Conservation (phyloP, 2,113 vertebrate species). For the Neodon shergylaensis region DNA sequence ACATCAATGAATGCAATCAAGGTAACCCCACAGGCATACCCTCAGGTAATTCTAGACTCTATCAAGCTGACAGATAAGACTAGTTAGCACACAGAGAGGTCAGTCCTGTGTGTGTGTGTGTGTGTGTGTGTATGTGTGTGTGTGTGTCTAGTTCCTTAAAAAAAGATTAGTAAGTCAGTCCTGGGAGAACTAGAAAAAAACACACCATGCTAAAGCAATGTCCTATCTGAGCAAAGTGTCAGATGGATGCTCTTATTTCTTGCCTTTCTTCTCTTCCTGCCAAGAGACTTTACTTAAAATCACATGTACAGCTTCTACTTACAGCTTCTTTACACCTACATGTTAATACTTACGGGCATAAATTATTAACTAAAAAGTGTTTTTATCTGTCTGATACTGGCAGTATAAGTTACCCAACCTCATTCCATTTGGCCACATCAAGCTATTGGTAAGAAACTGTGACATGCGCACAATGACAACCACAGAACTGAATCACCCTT, state of each 20-base stretch:
- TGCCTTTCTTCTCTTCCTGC: neutral
- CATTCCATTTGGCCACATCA: neutral
- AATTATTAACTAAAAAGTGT: neutral
- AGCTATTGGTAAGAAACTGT: constrained; percentile 12
- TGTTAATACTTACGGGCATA: neutral
- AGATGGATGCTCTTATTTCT: neutral
- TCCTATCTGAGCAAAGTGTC: neutral
- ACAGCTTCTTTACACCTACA: neutral
- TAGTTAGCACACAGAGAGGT: neutral
- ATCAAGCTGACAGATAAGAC: neutral
- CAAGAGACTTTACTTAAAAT: neutral
- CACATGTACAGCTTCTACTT: neutral
- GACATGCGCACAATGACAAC: neutral
- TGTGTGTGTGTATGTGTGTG: no score
- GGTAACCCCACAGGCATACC: neutral
- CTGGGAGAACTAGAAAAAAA: neutral
- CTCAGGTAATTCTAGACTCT: neutral
- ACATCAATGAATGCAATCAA: neutral
- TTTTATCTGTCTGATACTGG: neutral
- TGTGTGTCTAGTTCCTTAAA: neutral
- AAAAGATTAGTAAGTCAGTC: neutral
- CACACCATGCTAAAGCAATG: neutral
- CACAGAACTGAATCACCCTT: neutral
- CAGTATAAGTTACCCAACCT: constrained; percentile 5
- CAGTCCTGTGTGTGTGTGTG: neutral